Conservation (phyloP, 2,888 invertebrate genomes). For the Scaptomyza polygonia region DNA sequence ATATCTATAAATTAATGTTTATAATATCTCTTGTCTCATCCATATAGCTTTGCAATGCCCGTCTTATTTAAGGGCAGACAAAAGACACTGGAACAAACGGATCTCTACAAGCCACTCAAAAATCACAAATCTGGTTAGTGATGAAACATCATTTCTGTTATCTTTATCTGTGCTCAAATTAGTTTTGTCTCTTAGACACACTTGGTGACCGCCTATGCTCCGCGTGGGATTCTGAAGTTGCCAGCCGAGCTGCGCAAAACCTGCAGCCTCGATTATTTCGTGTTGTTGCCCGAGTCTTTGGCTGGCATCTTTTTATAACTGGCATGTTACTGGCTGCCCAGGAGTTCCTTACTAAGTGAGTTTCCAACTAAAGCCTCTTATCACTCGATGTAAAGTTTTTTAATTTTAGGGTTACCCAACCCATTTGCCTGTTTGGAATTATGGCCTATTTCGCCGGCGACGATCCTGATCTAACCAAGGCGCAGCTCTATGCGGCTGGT, state of each 20-base stretch:
- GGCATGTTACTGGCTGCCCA: slow-evolving; percentile 86
- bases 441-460: slow-evolving; percentile 86
- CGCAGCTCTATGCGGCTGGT: slow-evolving; percentile 90
- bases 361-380: not conserved
- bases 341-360: slow-evolving; percentile 86
- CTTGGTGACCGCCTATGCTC: slow-evolving; percentile 87
- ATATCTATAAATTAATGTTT: not conserved
- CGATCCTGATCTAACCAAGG: slow-evolving; percentile 83
- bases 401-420: slow-evolving; percentile 86
- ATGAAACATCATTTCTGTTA: not conserved
- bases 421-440: slow-evolving; percentile 87
- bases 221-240: slow-evolving; percentile 87
- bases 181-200: slow-evolving; percentile 60
- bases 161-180: not conserved
- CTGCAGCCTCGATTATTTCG: slow-evolving; percentile 84
- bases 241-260: slow-evolving; percentile 59
- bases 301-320: slow-evolving; percentile 86
- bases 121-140: slow-evolving; percentile 87
- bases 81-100: slow-evolving; percentile 89
- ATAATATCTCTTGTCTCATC: slow-evolving; percentile 8
- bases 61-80: slow-evolving; percentile 90
- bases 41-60: slow-evolving; percentile 90
- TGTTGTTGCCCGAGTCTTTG: slow-evolving; percentile 86
- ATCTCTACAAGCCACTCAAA: slow-evolving; percentile 89
- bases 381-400: not conserved